phyloP scores from a whole-genome alignment of 2,113 vertebrate species.

The Nicator chloris region DNA sequence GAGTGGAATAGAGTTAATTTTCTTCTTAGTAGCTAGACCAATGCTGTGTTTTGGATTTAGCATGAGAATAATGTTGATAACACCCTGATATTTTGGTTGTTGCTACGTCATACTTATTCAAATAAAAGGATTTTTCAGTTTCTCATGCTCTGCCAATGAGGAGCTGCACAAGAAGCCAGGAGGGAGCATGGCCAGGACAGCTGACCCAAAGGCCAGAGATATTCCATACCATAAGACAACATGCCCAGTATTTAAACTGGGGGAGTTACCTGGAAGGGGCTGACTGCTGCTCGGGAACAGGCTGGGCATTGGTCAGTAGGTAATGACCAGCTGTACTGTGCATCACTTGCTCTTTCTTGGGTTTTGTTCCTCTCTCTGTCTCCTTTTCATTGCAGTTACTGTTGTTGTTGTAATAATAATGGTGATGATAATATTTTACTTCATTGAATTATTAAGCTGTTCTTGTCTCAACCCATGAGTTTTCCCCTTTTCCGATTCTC shows the following conservation, averaged over 20 bases:
- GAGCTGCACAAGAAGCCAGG: not conserved
- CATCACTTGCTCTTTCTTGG: not conserved
- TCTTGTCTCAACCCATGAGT: not conserved
- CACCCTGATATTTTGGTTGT: not conserved
- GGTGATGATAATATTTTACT: not conserved
- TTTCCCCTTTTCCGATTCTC: not conserved
- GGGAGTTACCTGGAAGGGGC: not conserved
- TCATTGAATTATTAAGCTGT: not conserved
- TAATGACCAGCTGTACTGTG: not conserved
- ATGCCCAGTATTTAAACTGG: not conserved
- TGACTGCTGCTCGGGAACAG: not conserved
- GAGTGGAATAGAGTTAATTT: not conserved
- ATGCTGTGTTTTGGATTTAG: not conserved
- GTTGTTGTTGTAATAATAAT: not conserved
- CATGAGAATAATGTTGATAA: not conserved
- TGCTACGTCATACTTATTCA: not conserved
- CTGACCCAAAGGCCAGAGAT: not conserved
- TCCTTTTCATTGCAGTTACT: not conserved
- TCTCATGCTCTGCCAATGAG: not conserved
- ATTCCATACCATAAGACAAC: not conserved
- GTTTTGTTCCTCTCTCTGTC: not conserved
- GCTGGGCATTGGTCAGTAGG: not conserved
- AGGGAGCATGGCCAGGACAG: not conserved
- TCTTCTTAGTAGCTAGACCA: not conserved
- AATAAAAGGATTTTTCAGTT: not conserved